These are phyloP conservation scores for Drosophila quadrilineata DNA, from an alignment of 1,140 invertebrate species.

Conservation along the genomic window DNA sequence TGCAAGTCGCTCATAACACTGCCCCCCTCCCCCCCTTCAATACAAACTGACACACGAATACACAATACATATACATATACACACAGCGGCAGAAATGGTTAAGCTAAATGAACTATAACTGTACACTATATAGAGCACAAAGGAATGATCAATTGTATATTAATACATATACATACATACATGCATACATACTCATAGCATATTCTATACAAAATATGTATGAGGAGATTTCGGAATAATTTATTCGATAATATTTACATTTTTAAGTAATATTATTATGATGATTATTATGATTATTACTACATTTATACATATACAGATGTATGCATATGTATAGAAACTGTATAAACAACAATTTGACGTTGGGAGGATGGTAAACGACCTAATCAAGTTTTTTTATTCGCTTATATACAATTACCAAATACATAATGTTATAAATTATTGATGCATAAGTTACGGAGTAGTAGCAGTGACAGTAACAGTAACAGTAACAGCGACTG, in stretches of 20 bases:
- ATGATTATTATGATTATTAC: too few relatives aligned
- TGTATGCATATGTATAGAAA: conserved; percentile 65
- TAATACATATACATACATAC: conserved; percentile 23
- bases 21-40: too few relatives aligned
- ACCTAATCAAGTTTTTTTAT: conserved; percentile 75
- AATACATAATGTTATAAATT: conserved; percentile 44
- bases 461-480: not conserved
- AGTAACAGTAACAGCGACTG: not conserved
- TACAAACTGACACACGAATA: not conserved
- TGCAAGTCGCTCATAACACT: conserved; percentile 19
- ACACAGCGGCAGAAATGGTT: conserved; percentile 11
- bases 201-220: not conserved
- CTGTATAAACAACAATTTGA: conserved; percentile 62
- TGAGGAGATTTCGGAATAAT: not conserved
- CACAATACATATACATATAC: not conserved
- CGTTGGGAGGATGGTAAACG: too few relatives aligned
- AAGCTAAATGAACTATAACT: conserved; percentile 29
- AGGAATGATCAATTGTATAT: conserved; percentile 46
- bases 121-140: conserved; percentile 44
- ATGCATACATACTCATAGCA: conserved; percentile 8
- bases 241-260: conserved; percentile 15
- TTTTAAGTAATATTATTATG: conserved; percentile 33
- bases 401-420: conserved; percentile 65
- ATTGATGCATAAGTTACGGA: conserved; percentile 7
- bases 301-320: too few relatives aligned